phyloP scores from a whole-genome alignment of 2,797 vertebrate species.

The Pipistrellus kuhlii region DNA sequence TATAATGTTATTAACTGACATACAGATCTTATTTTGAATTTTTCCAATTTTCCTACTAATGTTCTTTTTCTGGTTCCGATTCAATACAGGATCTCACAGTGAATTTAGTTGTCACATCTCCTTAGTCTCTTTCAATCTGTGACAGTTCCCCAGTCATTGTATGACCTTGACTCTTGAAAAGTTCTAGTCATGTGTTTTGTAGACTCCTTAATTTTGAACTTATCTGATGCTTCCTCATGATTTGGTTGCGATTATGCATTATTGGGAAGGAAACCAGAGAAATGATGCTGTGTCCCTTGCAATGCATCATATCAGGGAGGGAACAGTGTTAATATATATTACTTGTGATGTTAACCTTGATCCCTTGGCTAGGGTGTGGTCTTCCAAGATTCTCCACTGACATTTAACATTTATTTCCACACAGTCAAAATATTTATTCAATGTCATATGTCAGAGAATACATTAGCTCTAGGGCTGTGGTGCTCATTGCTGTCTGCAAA shows the following conservation, averaged over 20 bases:
- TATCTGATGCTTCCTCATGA: background rate
- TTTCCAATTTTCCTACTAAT: background rate
- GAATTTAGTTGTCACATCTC: background rate
- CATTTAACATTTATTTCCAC: background rate
- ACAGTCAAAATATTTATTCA: background rate
- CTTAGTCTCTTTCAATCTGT: background rate
- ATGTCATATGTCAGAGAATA: background rate
- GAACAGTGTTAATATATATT: background rate
- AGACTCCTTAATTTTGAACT: background rate
- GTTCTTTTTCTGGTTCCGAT: background rate
- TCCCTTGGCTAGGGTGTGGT: background rate
- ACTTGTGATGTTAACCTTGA: background rate
- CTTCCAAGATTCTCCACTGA: constrained; percentile 17
- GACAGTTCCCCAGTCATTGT: background rate
- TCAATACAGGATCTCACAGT: background rate
- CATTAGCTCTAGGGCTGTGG: background rate
- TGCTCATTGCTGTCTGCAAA: background rate
- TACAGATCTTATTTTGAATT: constrained; percentile 18
- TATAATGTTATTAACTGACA: background rate
- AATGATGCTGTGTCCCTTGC: background rate
- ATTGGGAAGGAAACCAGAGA: background rate
- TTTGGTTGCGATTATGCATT: background rate
- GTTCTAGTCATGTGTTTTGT: background rate
- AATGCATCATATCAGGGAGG: background rate
- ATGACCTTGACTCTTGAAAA: background rate